Conservation (phyloP, 2,888 invertebrate species). For the Choristoneura rosaceana region DNA sequence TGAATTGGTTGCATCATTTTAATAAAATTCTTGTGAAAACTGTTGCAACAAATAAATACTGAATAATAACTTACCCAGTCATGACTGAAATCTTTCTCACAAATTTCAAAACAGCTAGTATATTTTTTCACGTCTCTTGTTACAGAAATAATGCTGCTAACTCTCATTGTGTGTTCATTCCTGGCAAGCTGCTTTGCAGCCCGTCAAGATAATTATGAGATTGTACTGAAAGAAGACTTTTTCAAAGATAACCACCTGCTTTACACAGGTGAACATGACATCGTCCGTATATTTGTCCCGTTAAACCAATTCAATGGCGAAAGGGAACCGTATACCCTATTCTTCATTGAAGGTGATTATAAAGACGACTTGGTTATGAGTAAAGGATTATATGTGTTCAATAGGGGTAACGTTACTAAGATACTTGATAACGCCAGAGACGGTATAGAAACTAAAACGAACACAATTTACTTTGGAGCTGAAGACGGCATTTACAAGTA, state of each 20-base stretch:
- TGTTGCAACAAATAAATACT: too few relatives aligned
- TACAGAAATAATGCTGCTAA: constrained; percentile 13
- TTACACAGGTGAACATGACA: constrained; percentile 32
- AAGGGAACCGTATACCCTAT: background rate
- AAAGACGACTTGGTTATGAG: background rate
- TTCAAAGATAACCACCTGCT: constrained; percentile 2
- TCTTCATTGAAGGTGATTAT: constrained; percentile 30
- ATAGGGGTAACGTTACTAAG: constrained; percentile 14
- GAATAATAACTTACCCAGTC: too few relatives aligned
- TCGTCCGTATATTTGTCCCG: constrained; percentile 32
- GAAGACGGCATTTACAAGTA: constrained; percentile 30
- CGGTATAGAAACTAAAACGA: constrained; percentile 14
- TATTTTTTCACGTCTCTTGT: background rate
- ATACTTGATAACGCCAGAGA: constrained; percentile 31
- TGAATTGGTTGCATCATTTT: too few relatives aligned
- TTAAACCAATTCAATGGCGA: constrained; percentile 18
- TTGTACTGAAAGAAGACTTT: background rate
- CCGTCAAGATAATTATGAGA: rapidly evolving
- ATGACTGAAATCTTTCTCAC: too few relatives aligned
- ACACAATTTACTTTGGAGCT: constrained; percentile 23
- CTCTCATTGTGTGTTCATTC: background rate
- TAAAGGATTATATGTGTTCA: constrained; percentile 18
- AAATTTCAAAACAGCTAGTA: too few relatives aligned
- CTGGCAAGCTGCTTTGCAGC: constrained; percentile 18
- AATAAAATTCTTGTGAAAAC: too few relatives aligned